These are phyloP conservation scores for Coturnix japonica DNA, from an alignment of 2,113 vertebrate genomes.

Conservation along the genomic window DNA sequence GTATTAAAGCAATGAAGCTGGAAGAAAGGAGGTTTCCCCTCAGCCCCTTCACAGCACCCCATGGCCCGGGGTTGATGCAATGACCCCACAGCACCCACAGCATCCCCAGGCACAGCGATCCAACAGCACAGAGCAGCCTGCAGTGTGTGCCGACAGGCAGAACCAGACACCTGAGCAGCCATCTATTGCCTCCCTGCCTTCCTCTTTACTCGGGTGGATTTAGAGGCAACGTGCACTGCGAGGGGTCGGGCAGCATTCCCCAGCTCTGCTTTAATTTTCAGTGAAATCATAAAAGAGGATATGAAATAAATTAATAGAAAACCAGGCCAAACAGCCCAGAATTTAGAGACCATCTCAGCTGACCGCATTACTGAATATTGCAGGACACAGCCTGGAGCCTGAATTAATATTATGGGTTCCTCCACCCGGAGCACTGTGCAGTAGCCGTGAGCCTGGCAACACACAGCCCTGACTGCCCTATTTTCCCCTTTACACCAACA, in stretches of 20 bases:
- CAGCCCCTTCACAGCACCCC: not conserved
- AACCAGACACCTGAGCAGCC: too few species aligned
- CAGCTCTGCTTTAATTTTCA: not conserved
- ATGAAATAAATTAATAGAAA: not conserved
- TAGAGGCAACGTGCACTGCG: not conserved
- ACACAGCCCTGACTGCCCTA: rapidly evolving
- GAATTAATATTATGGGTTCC: too few species aligned
- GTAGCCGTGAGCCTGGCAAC: rapidly evolving
- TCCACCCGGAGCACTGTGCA: not conserved
- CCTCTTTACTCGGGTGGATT: too few species aligned
- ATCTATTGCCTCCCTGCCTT: too few species aligned
- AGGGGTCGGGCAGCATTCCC: not conserved
- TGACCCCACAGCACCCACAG: not conserved
- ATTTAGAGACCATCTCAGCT: not conserved
- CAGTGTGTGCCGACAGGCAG: not conserved
- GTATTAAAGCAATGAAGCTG: not conserved
- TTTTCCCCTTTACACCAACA: not conserved
- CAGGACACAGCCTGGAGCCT: rapidly evolving
- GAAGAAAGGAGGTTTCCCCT: not conserved
- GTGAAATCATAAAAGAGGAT: not conserved
- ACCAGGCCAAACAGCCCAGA: not conserved
- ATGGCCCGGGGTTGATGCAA: not conserved
- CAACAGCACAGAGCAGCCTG: rapidly evolving
- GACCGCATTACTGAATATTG: not conserved
- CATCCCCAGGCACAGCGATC: rapidly evolving